Evolutionary conservation across 30 jellyfish, hydroid and myxozoan species (phyloP), one percentile per base, ranked within the genome.

Genomic region (Aurelia coerulea): DNA sequence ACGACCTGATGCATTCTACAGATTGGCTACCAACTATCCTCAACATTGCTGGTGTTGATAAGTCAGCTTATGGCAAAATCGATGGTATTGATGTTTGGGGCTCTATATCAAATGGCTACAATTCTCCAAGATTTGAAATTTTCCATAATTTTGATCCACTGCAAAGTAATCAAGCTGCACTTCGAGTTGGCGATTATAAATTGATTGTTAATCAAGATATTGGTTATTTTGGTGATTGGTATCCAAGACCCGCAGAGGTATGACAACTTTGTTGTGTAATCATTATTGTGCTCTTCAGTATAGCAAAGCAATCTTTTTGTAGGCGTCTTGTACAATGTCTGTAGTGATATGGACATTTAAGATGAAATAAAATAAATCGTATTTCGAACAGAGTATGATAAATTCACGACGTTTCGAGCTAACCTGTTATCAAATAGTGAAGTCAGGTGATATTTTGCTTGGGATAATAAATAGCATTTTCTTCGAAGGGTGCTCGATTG

Each of bases 11-110:
- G 67, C 99, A 96, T 84, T 81, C 96, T 1, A 96, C 99, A 32
- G 99, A 96, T 80, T 96, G 99, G 99, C 90, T 96, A 42, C 98
- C 98, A 71, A 96, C 98, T 33, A 64, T 90, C 16, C 66, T 91
- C 7, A 70, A 77, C 41, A 79, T 87, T 13, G 97, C 98, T 51
- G 92, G 92, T 0, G 59, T 66, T 67, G 90, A 84, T 17, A 74
- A 63, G 10, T 31, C 82, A 3, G 80, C 67, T 19, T 50, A 88
- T 53, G 82, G 84, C 23, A 76, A 76, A 69, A 62, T 90, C 13
- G 97, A 95, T 59, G 99, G 99, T 15, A 62, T 75, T 42, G 89
- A 96, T 78, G 77, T 88, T 52, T 96, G 98, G 98, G 74, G 79
- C 7, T 63, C 91, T 67, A 90, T 96, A 16, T 58, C 90, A 18